Percentiles rank a stretch among this genome's conserved stretches.
These are phyloP conservation scores for Ciconia nigra DNA, from an alignment of 2,797 vertebrate genomes.

Conservation along the genomic window DNA sequence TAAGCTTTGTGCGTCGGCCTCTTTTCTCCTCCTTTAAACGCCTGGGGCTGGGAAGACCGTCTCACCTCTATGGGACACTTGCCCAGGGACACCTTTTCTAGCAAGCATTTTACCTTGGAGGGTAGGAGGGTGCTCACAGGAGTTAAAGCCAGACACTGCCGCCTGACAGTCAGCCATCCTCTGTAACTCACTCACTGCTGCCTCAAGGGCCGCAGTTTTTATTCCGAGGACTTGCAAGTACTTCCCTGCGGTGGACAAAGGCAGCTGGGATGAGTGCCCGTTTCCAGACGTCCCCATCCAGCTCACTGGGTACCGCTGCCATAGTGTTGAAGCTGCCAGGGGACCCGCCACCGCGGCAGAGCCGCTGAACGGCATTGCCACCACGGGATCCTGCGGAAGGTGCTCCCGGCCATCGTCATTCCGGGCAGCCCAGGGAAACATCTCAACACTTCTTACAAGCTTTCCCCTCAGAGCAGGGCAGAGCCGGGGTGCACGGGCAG, in stretches of 20 bases:
- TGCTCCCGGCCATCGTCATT: rapidly evolving
- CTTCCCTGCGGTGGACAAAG: rapidly evolving
- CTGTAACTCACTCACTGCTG: rapidly evolving
- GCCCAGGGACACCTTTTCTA: neutral
- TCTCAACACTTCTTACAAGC: neutral
- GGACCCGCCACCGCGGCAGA: rapidly evolving
- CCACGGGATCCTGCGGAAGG: rapidly evolving
- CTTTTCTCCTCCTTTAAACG: neutral
- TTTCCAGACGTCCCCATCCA: neutral
- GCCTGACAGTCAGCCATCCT: neutral
- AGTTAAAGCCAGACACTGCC: rapidly evolving
- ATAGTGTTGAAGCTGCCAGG: neutral
- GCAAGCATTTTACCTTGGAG: neutral
- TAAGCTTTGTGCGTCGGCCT: neutral
- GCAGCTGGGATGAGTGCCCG: neutral
- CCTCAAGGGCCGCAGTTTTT: neutral
- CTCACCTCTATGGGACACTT: rapidly evolving
- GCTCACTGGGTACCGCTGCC: neutral
- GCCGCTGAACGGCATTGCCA: rapidly evolving
- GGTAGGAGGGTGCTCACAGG: rapidly evolving
- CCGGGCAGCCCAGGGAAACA: rapidly evolving
- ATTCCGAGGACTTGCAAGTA: neutral
- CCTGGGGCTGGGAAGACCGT: neutral
- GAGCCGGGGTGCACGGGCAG: neutral
- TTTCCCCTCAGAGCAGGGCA: neutral